Evolutionary conservation across 1,140 invertebrate species (phyloP).

Genomic region (Thaumetopoea pityocampa): DNA sequence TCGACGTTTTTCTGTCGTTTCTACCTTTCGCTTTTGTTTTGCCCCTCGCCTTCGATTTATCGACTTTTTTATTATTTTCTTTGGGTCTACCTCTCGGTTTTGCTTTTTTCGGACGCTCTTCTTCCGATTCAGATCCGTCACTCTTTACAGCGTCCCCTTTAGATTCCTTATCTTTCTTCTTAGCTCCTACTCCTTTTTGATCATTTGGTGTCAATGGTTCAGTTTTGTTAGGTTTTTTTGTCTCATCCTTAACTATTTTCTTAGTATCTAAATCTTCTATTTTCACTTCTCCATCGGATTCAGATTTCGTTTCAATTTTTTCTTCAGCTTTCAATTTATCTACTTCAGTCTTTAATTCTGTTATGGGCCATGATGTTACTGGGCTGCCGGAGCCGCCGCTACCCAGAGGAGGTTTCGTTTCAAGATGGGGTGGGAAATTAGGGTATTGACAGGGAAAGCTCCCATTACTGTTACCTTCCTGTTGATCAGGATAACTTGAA

Average conservation of each 20-base stretch:
- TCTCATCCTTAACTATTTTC: conserved; percentile 77
- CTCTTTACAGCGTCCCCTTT: conserved; percentile 32
- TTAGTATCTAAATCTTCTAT: conserved; percentile 79
- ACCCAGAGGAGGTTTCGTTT: conserved; percentile 56
- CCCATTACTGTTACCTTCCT: conserved; percentile 21
- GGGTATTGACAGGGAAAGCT: conserved; percentile 41
- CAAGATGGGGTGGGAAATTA: conserved; percentile 40
- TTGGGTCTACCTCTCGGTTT: conserved; percentile 46
- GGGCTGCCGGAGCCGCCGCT: conserved; percentile 55
- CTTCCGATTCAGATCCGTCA: conserved; percentile 46
- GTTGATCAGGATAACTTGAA: conserved; percentile 33
- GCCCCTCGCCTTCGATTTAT: conserved; percentile 47
- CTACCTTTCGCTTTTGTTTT: conserved; percentile 56
- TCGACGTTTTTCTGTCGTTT: conserved; percentile 62
- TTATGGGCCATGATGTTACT: conserved; percentile 58
- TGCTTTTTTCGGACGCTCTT: conserved; percentile 43
- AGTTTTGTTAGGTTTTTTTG: conserved; percentile 35
- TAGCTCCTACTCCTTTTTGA: conserved; percentile 20
- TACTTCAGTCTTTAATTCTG: conserved; percentile 64
- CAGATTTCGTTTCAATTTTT: conserved; percentile 69
- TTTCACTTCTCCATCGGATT: conserved; percentile 74
- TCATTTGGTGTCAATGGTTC: conserved; percentile 18
- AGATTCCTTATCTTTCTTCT: conserved; percentile 28
- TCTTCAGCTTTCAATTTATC: conserved; percentile 63
- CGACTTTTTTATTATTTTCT: conserved; percentile 50